Evolutionary conservation across 1,140 invertebrate species (phyloP), one percentile per base, ranked within the genome.

Genomic region (Drosophila chauvacae): DNA sequence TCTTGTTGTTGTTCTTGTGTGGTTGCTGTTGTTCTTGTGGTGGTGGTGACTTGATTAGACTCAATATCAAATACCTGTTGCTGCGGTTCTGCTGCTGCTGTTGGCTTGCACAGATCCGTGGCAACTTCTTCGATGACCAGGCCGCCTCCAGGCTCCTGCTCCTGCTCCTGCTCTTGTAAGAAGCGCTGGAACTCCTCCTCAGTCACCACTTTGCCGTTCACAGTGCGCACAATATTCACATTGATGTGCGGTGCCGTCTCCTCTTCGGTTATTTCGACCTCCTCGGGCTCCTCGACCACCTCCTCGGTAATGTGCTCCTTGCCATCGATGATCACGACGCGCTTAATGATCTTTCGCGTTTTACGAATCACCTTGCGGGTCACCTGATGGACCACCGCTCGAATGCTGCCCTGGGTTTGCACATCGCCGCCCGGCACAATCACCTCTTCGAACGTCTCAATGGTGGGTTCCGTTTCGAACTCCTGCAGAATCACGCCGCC

Each of bases 301-400:
- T 97, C 96, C 93, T 97, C 96, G 11, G 95, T 95, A 0, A 96
- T 94, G 78, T 96, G 95, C 92, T 97, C 96, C 93, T 97, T 96
- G 1, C 96, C 97, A 91, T 97, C 95, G 60, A 97, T 95, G 10
- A 97, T 95, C 0, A 95, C 95, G 6, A 96, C 94, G 80, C 95
- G 95, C 56, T 96, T 93, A 44, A 97, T 96, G 48, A 96, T 96
- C 80, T 95, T 95, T 51, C 95, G 94, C 51, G 94, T 96, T 90
- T 95, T 97, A 75, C 96, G 94, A 48, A 96, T 95, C 33, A 96
- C 95, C 92, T 95, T 94, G 77, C 95, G 95, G 1, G 95, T 96
- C 7, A 97, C 95, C 93, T 97, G 96, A 80, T 97, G 96, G 9
- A 97, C 96, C 10, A 97, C 95, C 18, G 96, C 95, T 30, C 95